Evolutionary conservation across 2,113 vertebrate genomes (phyloP), one percentile per base, ranked within the genome.

Genomic region (Chiloscyllium plagiosum): DNA sequence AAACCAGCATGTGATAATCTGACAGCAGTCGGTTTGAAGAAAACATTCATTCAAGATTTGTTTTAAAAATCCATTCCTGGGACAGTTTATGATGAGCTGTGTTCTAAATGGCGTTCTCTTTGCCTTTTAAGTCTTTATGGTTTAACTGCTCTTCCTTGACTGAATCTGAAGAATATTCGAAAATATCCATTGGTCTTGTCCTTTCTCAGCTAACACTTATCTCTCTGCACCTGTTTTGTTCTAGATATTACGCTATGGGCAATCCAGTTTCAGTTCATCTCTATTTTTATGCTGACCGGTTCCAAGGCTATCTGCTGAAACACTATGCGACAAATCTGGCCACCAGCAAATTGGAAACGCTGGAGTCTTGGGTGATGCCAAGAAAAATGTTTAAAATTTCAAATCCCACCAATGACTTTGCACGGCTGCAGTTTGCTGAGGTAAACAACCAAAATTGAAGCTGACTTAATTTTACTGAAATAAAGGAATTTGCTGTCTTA

Each of bases 321-420:
- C 99, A 99, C 96, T 99, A 99, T 0, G 98, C 98, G 17, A 99
- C 99, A 96, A 99, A 99, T 80, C 97, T 99, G 97, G 99, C 98
- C 24, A 99, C 99, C 90, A 99, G 99, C 97, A 99, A 99, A 96
- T 98, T 99, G 29, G 99, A 99, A 97, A 99, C 98, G 26, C 97
- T 99, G 97, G 99, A 99, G 97, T 99, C 99, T 0, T 99, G 99
- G 99, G 98, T 99, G 96, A 98, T 98, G 97, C 99, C 99, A 33
- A 99, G 98, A 97, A 99, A 98, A 96, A 98, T 98, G 96, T 99
- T 99, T 96, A 98, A 98, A 97, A 97, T 99, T 0, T 98, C 98
- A 0, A 98, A 97, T 96, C 98, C 98, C 0, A 97, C 98, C 0
- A 98, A 97, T 0, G 98, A 98, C 96, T 99, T 99, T 70, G 99